Base-by-base conservation (phyloP, 2,113 vertebrate species). In the Numida meleagris region DNA sequence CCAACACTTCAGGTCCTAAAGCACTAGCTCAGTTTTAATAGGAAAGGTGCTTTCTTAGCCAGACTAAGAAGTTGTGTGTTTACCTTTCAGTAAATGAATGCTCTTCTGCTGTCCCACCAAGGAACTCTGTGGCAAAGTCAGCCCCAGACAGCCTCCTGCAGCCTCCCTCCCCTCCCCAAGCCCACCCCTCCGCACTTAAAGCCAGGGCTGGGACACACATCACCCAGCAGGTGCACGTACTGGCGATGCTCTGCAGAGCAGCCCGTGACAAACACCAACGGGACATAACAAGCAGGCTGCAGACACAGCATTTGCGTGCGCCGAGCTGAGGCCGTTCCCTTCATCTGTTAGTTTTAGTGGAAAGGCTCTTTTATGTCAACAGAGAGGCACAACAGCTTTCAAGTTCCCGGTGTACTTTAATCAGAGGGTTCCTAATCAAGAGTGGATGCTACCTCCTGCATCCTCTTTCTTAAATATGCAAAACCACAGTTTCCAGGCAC, bases 401-500 rank as follows among this genome's bases (percentile, higher is more conserved):
- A 76, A 62, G 59, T 33, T 46, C 15, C 67, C 25, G 6, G 36
- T 4, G 34, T 25, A 12, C 43, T 63, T 80, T 46, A 81, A 86
- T 1, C 43, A 15, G 38, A 25, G 46, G 24, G 6, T 48, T 86
- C 43, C 57, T 81, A 68, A 82, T 43, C 53, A 11, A 12, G 43
- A 55, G 6, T 19, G 18, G 12, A 65, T 57, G 20, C 40, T 0
- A 1, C 24, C 50, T 68, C 29, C 59, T 53, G 70, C 36, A 91
- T 12, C 31, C 43, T 27, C 25, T n/a, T 67, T 51, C 51, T 20
- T 11, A 14, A n/a, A 66, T 7, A 1, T 2, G 21, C 67, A 57
- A 63, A 2, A 10, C 58, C 0, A 27, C 0, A 0, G 14, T 14
- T 72, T 68, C 72, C 20, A 61, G 72, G 48, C 1, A n/a, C 21